Base-by-base conservation (phyloP, 2,888 invertebrate species). In the Rhyacophila evoluta region DNA sequence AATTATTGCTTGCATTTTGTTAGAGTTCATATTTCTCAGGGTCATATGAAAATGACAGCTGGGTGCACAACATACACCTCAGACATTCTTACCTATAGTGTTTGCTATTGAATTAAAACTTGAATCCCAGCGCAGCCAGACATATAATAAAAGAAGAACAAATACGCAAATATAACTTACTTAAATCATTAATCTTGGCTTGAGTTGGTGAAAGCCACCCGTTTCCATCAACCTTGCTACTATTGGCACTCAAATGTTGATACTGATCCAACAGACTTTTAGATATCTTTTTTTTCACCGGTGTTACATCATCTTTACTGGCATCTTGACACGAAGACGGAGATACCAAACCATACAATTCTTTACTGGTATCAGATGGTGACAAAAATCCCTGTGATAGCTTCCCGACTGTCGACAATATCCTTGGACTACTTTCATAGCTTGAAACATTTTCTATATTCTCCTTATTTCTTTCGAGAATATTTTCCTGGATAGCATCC, bases 191-290 rank as follows among this genome's bases (percentile, higher is more conserved):
- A 5, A 77, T 33, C 11, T 67, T 74, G 3, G 75, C 55, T 67
- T 81, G 79, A 6, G 70, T 39, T 1, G 82, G 81, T 2, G 82
- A 81, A 33, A 82, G 74, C 81, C 82, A 81, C n/a, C 79, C 79
- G 2, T 55, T 55, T 55, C 55, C 55, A 29, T 79, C 75, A 6
- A 33, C 72, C 55, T 75, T 68, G 25, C 19, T 67, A n/a, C 37
- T 29, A 0, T 55, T 73, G 6, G 28, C 28, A 67, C 72, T 79
- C 11, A 75, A 28, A 11, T 79, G 27, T 29, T 68, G 69, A 38
- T 76, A 81, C 29, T 74, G 75, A 41, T 81, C 77, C 37, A 80
- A n/a, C 4, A 81, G 68, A 36, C 72, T 75, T 72, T 78, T 81
- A 0, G 78, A 72, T 6, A 28, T 28, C 33, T 55, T 71, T 10